A percentile compares a stretch with the other conserved stretches of the same genome.
Evolutionary conservation across 2,888 invertebrate species (phyloP).

Genomic region (Marasmarcha lunaedactyla): DNA sequence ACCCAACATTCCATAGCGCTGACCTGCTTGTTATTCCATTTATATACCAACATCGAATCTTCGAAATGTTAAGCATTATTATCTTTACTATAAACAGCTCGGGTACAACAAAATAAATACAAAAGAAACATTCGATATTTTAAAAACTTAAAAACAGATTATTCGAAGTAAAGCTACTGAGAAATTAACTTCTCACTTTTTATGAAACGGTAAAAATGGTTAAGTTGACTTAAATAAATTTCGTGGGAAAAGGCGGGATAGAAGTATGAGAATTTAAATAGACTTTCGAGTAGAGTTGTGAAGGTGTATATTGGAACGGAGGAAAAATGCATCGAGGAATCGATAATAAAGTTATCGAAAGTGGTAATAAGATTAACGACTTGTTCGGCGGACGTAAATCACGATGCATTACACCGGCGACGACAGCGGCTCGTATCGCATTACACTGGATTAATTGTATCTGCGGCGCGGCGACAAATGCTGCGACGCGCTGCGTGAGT

Average conservation of each 20-base stretch:
- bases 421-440: constrained; percentile 61
- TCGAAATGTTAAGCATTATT: too few relatives aligned
- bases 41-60: not conserved
- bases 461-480: constrained; percentile 42
- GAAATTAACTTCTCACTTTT: constrained; percentile 46
- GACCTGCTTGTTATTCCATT: too few relatives aligned
- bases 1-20: not conserved
- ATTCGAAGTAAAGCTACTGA: too few relatives aligned
- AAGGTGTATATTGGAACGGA: constrained; percentile 46
- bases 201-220: constrained; percentile 49
- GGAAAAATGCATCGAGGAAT: constrained; percentile 29
- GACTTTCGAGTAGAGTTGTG: constrained; percentile 27
- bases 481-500: constrained; percentile 25
- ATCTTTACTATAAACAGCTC: too few relatives aligned
- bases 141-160: too few relatives aligned
- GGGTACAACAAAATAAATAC: too few relatives aligned
- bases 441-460: constrained; percentile 64
- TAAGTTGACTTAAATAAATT: constrained; percentile 60
- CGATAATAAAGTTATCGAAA: constrained; percentile 67
- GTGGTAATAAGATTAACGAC: constrained; percentile 69
- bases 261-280: constrained; percentile 29
- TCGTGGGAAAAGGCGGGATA: constrained; percentile 47
- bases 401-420: constrained; percentile 63
- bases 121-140: too few relatives aligned
- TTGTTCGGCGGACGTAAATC: constrained; percentile 59